phyloP scores from a whole-genome alignment of 2,888 invertebrate genomes.

The Thymelicus acteon region DNA sequence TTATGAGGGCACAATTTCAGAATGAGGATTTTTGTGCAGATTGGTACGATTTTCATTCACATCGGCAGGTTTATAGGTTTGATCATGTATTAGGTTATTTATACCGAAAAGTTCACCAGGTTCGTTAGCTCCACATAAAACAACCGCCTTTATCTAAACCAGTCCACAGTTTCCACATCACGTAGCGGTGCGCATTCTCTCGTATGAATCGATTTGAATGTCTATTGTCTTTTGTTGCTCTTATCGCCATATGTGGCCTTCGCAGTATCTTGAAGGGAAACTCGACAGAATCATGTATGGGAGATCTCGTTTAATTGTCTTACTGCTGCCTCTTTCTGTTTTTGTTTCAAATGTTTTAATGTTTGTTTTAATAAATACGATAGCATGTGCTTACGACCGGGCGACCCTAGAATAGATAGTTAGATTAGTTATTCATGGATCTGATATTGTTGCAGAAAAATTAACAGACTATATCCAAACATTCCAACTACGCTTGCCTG shows the following conservation, averaged over 20 bases:
- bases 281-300: conserved; percentile 21
- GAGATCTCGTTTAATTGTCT: conserved; percentile 24
- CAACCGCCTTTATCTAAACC: conserved; percentile 18
- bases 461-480: no score
- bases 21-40: not conserved
- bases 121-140: conserved; percentile 19
- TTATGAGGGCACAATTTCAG: not conserved
- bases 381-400: no score
- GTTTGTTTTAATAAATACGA: no score
- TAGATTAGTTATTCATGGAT: no score
- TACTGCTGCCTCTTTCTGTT: conserved; percentile 5
- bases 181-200: conserved; percentile 17
- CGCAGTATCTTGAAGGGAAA: conserved; percentile 25
- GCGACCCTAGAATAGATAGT: no score
- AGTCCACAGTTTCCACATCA: conserved; percentile 15
- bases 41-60: not conserved
- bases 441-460: no score
- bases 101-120: conserved; percentile 15
- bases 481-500: no score
- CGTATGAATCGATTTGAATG: conserved; percentile 23
- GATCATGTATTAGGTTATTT: conserved; percentile 1
- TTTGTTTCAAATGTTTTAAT: conserved; percentile 3
- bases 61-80: not conserved
- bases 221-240: conserved; percentile 27
- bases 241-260: conserved; percentile 27